These are phyloP conservation scores for Zoanthus gigantus DNA, from an alignment of 92 coral and sea anemone species.

Conservation along the genomic window DNA sequence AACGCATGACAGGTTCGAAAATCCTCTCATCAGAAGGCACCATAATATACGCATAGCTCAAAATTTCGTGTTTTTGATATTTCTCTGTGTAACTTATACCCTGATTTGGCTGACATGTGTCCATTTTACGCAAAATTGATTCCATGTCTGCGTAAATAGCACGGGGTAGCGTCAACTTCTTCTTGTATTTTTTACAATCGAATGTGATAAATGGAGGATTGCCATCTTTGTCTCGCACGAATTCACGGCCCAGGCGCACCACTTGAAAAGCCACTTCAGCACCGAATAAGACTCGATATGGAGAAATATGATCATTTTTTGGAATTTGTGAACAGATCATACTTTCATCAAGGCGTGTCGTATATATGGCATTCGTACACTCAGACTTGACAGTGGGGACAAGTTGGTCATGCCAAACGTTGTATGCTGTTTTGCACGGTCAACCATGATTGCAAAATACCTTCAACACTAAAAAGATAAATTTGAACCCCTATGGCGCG, in stretches of 20 bases:
- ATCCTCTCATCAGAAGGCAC: too few species aligned
- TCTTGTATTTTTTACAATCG: too few species aligned
- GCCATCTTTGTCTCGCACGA: not conserved
- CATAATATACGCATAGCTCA: too few species aligned
- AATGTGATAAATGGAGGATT: too few species aligned
- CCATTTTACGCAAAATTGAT: too few species aligned
- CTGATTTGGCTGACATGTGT: too few species aligned
- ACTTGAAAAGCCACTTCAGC: slow-evolving; percentile 28
- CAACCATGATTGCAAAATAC: slow-evolving; percentile 49
- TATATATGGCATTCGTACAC: slow-evolving; percentile 35
- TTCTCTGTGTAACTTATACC: too few species aligned
- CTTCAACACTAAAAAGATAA: not conserved
- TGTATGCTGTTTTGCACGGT: slow-evolving; percentile 29
- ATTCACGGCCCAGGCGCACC: slow-evolving; percentile 47
- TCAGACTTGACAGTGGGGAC: slow-evolving; percentile 48
- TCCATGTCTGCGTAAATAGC: too few species aligned
- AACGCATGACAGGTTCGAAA: too few species aligned
- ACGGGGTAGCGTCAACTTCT: too few species aligned
- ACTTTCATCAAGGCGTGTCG: slow-evolving; percentile 56
- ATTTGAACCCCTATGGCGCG: slow-evolving; percentile 38
- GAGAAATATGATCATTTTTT: slow-evolving; percentile 49
- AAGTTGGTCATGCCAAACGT: slow-evolving; percentile 49
- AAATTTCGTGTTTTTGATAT: too few species aligned
- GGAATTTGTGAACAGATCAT: slow-evolving; percentile 53
- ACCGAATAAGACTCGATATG: slow-evolving; percentile 44